phyloP scores from a whole-genome alignment of 2,113 vertebrate genomes.

The Leptocoma aspasia region DNA sequence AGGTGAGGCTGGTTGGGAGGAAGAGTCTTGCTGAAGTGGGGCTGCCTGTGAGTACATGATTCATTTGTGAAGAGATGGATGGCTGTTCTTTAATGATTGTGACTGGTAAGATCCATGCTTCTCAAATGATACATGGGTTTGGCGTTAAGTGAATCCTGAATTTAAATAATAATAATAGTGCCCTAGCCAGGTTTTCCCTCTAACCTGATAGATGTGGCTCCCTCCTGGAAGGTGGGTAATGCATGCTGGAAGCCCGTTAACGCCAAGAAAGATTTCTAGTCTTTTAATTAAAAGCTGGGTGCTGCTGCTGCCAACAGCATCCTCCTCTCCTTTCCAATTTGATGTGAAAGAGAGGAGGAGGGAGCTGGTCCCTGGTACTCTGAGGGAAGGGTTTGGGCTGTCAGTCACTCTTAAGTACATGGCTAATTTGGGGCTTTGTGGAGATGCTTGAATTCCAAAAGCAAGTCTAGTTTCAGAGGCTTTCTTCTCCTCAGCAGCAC shows the following conservation, averaged over 20 bases:
- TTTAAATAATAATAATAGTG: neutral
- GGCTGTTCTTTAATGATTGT: neutral
- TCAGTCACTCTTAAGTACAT: neutral
- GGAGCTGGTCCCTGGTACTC: neutral
- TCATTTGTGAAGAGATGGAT: neutral
- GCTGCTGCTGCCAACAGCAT: slow-evolving; percentile 14
- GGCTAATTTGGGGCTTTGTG: neutral
- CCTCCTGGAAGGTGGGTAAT: neutral
- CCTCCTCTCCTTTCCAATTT: slow-evolving; percentile 31
- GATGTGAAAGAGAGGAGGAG: slow-evolving; percentile 24
- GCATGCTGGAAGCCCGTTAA: neutral
- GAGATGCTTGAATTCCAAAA: neutral
- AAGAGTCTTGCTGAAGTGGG: neutral
- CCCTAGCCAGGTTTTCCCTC: neutral
- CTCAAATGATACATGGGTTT: neutral
- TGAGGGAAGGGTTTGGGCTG: neutral
- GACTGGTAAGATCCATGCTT: neutral
- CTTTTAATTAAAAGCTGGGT: slow-evolving; percentile 43
- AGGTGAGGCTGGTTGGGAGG: neutral
- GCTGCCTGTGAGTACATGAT: neutral
- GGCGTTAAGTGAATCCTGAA: neutral
- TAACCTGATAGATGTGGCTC: neutral
- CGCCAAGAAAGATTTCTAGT: neutral
- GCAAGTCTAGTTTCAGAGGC: neutral
- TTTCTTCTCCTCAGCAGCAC: neutral